Evolutionary conservation across 2,113 vertebrate genomes (phyloP), one percentile per base, ranked within the genome.

Genomic region (Mastomys coucha): DNA sequence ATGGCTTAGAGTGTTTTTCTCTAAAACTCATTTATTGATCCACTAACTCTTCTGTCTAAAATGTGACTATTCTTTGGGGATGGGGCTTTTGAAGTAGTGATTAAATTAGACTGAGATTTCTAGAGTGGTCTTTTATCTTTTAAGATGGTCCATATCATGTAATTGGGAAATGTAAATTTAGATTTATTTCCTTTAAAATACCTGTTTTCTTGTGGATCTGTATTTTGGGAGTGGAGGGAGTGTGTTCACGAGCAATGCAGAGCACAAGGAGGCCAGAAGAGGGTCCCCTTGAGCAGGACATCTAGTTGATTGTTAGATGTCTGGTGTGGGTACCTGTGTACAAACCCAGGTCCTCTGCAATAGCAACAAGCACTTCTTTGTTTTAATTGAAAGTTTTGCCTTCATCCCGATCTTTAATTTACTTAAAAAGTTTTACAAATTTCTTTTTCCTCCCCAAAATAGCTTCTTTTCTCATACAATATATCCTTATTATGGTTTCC

Each of bases 261-360:
- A 63, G 1, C 4, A 63, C 7, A 63, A 45, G 58, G 24, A 3
- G 4, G 13, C 2, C 26, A 31, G 14, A 84, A 31, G 24, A 45
- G 26, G 39, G 31, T 31, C 0, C 7, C 24, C 13, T 17, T 24
- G 56, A 42, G 36, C 20, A 60, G 53, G 6, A 39, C 1, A 42
- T 84, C n/a, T 31, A 42, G 13, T 14, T 31, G 28, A 16, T 42
- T 28, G 39, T 63, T 31, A 28, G 58, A 63, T 63, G 24, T 2
- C 39, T 31, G n/a, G 3, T 10, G 3, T 39, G 22, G n/a, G n/a
- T 19, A 16, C 2, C 31, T 17, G 14, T 28, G 14, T 19, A 19
- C 39, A 42, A 65, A 45, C 7, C 45, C 58, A 11, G n/a, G 26
- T 63, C 22, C 39, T 84, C 14, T 65, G 24, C n/a, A 28, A 63